Evolutionary conservation across 2,797 vertebrate species (phyloP).

Genomic region (Cyclura pinguis): DNA sequence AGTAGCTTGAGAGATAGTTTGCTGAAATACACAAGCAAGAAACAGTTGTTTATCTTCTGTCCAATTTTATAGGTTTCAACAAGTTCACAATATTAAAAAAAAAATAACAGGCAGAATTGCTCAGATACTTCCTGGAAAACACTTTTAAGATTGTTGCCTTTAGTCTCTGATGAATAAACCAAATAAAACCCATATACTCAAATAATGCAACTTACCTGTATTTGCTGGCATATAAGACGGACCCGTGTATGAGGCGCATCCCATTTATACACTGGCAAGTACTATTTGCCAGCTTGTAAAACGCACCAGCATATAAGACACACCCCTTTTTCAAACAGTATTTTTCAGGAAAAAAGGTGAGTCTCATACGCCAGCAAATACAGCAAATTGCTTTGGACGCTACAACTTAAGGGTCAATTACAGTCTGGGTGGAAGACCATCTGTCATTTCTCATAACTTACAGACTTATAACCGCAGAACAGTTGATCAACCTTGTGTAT

Average conservation of each 20-base stretch:
- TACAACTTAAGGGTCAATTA: background rate
- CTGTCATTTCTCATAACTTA: background rate
- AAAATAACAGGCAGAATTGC: background rate
- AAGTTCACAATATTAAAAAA: background rate
- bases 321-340: too few species aligned
- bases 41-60: background rate
- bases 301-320: too few species aligned
- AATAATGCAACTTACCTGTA: background rate
- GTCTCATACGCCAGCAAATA: too few species aligned
- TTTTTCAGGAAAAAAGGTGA: too few species aligned
- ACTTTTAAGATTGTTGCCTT: background rate
- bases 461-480: too few species aligned
- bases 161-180: background rate
- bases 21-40: conserved; percentile 80
- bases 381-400: background rate
- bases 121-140: background rate
- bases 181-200: background rate
- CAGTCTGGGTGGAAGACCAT: background rate
- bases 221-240: too few species aligned
- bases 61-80: background rate
- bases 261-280: too few species aligned
- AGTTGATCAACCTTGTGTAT: background rate
- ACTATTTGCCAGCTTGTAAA: too few species aligned
- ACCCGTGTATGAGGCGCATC: too few species aligned
- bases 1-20: conserved; percentile 90